Evolutionary conservation across 2,797 vertebrate genomes (phyloP).

Genomic region (Melanotaenia pygmaea): DNA sequence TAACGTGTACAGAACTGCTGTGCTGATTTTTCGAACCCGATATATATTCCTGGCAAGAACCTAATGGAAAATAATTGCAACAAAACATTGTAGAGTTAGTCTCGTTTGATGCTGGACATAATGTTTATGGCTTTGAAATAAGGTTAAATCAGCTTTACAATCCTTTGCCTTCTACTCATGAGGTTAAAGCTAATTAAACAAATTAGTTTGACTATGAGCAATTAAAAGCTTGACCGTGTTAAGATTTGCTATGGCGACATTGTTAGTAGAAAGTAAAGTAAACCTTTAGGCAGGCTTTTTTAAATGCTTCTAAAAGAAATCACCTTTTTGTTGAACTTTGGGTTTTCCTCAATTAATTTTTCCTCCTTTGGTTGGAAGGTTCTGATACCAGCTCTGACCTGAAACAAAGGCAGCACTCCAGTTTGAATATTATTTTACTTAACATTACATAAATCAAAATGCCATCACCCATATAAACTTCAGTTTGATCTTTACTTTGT

Average conservation of each 20-base stretch:
- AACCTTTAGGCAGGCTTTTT: conserved; percentile 5
- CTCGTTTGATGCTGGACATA: conserved; percentile 70
- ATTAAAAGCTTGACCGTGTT: conserved; percentile 34
- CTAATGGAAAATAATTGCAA: conserved; percentile 83
- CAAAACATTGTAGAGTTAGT: conserved; percentile 69
- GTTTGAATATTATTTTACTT: not conserved
- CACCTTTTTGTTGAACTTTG: conserved; percentile 96
- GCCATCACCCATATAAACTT: conserved; percentile 8
- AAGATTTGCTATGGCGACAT: conserved; percentile 43
- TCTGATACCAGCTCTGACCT: conserved; percentile 91
- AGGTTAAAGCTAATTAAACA: conserved; percentile 63
- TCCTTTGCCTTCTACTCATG: conserved; percentile 53
- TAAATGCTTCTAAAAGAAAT: not conserved
- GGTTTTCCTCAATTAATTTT: conserved; percentile 87
- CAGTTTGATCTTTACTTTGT: conserved; percentile 85
- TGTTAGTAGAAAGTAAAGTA: conserved; percentile 28
- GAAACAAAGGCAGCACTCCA: conserved; percentile 5
- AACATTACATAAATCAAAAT: not conserved
- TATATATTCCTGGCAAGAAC: conserved; percentile 94
- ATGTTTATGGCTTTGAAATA: conserved; percentile 72
- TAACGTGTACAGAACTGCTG: conserved; percentile 92
- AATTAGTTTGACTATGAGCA: conserved; percentile 49
- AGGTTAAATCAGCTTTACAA: conserved; percentile 71
- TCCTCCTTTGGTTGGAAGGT: conserved; percentile 90
- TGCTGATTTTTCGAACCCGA: conserved; percentile 94